phyloP scores from a whole-genome alignment of 2,797 vertebrate species.

The Toxotes lorentzi region DNA sequence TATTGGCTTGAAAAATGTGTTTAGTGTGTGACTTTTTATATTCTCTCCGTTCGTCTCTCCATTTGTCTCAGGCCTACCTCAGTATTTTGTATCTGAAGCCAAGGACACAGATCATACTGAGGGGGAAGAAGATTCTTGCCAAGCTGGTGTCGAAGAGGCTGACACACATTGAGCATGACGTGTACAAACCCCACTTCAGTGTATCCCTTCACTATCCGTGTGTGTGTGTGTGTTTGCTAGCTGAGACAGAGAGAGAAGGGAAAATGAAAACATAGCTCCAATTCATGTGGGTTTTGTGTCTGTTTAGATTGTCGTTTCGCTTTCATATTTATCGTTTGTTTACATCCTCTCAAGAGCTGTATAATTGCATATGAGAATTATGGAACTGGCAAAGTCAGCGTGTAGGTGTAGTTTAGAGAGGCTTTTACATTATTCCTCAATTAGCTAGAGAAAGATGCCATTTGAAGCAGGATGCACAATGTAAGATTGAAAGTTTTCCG shows the following conservation, averaged over 20 bases:
- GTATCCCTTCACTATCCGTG: conserved; percentile 79
- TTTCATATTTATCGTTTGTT: conserved; percentile 2
- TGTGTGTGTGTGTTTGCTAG: not conserved
- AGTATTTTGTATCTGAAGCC: conserved; percentile 90
- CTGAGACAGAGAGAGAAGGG: not conserved
- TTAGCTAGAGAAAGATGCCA: not conserved
- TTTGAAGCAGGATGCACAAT: too few relatives aligned
- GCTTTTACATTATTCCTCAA: too few relatives aligned
- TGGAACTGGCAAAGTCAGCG: too few relatives aligned
- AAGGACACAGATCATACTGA: conserved; percentile 86
- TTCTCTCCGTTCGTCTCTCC: conserved; percentile 21
- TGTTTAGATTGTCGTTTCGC: not conserved
- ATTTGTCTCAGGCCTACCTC: conserved; percentile 84
- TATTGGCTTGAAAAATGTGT: not conserved
- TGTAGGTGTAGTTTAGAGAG: not conserved
- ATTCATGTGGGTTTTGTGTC: conserved; percentile 1
- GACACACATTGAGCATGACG: conserved; percentile 83
- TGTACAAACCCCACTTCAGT: conserved; percentile 88
- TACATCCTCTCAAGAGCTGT: not conserved
- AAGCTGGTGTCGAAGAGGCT: conserved; percentile 87
- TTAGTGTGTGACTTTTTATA: not conserved
- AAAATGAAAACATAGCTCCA: not conserved
- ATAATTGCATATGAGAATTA: too few relatives aligned
- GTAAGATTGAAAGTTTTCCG: too few relatives aligned
- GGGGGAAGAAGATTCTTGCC: conserved; percentile 86